Conservation (phyloP, 2,797 vertebrate species). For the Sebastes nivosus region DNA sequence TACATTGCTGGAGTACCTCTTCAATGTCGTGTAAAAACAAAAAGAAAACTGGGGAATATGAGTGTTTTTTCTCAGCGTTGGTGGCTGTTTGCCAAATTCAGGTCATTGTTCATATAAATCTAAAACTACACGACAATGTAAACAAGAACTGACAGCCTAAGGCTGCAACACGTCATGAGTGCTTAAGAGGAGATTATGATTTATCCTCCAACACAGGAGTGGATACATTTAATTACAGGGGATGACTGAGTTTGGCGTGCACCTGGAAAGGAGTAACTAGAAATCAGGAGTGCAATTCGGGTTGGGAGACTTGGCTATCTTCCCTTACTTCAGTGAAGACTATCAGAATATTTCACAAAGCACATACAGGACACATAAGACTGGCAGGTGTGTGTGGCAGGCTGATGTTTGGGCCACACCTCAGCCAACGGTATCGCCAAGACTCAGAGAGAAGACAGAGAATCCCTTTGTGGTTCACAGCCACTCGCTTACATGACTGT, state of each 20-base stretch:
- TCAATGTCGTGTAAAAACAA: background rate
- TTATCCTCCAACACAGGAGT: background rate
- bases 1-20: background rate
- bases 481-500: slow-evolving; percentile 53
- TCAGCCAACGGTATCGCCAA: slow-evolving; percentile 11
- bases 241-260: slow-evolving; percentile 3
- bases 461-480: slow-evolving; percentile 56
- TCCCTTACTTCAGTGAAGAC: slow-evolving; percentile 30
- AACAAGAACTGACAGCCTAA: background rate
- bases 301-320: slow-evolving; percentile 41
- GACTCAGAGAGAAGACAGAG: slow-evolving; percentile 25
- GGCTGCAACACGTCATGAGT: background rate
- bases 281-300: slow-evolving; percentile 16
- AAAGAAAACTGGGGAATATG: background rate
- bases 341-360: slow-evolving; percentile 41
- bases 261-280: slow-evolving; percentile 13
- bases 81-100: background rate
- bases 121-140: background rate
- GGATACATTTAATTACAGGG: slow-evolving; percentile 29
- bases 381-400: slow-evolving; percentile 1
- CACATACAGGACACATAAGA: background rate
- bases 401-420: slow-evolving; percentile 10
- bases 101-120: background rate
- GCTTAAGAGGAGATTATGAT: slow-evolving; percentile 20
- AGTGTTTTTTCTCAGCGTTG: background rate